phyloP scores from a whole-genome alignment of 2,797 vertebrate species.

The Tragopan temminckii region DNA sequence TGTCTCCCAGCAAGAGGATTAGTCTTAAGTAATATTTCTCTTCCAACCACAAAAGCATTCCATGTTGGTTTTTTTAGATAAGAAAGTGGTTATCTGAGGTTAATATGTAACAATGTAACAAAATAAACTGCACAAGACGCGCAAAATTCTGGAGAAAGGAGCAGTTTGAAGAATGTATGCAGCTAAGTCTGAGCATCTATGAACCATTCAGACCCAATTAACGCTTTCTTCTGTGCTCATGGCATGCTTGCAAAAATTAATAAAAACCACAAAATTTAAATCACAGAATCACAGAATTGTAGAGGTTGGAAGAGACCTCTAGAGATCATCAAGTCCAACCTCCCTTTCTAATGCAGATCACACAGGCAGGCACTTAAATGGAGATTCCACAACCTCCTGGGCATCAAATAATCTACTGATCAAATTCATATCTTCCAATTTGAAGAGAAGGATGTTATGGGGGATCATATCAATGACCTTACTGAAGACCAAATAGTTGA shows the following conservation, averaged over 20 bases:
- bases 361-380: no score
- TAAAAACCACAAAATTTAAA: background rate
- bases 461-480: no score
- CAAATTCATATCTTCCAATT: no score
- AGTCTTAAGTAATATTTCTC: background rate
- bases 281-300: no score
- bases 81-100: background rate
- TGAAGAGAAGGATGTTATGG: no score
- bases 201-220: background rate
- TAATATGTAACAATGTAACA: background rate
- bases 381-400: no score
- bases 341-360: no score
- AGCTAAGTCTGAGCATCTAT: background rate
- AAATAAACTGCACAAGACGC: background rate
- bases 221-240: background rate
- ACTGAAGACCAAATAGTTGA: no score
- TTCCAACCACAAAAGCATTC: background rate
- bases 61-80: slow-evolving; percentile 24
- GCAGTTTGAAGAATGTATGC: background rate
- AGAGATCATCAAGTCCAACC: no score
- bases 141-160: background rate
- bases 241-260: fast-evolving
- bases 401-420: no score
- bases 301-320: no score
- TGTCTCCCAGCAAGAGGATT: background rate